phyloP scores from a whole-genome alignment of 2,113 vertebrate genomes.

The Chaetura pelagica region DNA sequence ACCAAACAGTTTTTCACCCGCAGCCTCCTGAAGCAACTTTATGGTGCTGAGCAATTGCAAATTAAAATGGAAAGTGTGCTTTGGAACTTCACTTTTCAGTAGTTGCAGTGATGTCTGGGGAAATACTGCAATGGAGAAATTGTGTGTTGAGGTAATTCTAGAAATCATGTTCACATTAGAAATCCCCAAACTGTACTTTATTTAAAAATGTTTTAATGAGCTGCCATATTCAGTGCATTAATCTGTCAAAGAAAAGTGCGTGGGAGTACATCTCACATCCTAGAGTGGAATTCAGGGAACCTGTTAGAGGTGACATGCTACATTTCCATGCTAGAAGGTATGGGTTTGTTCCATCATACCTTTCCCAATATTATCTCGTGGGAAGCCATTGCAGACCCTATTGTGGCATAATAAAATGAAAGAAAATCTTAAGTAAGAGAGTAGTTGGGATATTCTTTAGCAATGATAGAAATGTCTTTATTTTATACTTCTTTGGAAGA shows the following conservation, averaged over 20 bases:
- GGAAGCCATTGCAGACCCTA: background rate
- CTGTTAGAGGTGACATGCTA: background rate
- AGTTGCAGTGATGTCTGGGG: conserved; percentile 22
- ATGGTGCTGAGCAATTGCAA: conserved; percentile 54
- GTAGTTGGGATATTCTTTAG: background rate
- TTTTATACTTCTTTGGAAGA: background rate
- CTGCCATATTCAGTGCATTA: conserved; percentile 30
- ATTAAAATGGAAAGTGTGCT: conserved; percentile 60
- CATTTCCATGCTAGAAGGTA: background rate
- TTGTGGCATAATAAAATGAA: background rate
- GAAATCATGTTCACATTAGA: conserved; percentile 55
- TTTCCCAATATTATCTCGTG: background rate
- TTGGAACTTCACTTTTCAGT: conserved; percentile 35
- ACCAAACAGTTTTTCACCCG: conserved; percentile 10
- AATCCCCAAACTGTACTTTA: conserved; percentile 39
- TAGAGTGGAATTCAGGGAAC: background rate
- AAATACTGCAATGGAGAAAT: conserved; percentile 38
- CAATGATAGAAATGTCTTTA: background rate
- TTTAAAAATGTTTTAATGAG: conserved; percentile 63
- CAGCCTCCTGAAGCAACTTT: conserved; percentile 4
- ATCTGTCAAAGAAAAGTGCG: conserved; percentile 51
- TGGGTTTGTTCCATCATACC: background rate
- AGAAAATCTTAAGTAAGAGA: background rate
- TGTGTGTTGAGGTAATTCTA: conserved; percentile 51
- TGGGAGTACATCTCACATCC: conserved; percentile 2